Evolutionary conservation across 1,140 invertebrate genomes (phyloP), one percentile per base, ranked within the genome.

Genomic region (Neuroterus valhalla): DNA sequence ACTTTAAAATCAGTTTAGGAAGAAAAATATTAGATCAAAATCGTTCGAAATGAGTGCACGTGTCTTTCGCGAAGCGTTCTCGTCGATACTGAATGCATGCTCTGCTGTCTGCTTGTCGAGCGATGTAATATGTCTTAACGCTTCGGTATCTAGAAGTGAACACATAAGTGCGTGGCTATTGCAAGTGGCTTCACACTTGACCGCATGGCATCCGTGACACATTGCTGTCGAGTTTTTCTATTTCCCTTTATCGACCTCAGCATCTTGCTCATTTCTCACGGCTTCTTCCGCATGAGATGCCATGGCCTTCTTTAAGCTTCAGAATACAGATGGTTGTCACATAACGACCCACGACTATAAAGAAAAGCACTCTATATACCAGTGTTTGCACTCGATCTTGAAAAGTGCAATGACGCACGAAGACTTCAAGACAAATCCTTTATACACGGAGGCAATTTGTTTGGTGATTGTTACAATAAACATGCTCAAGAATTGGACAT

Each of bases 41-140:
- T 62, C 23, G 23, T 74, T 42, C 68, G 14, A 66, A 48, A 52
- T 71, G 46, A 48, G 62, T 42, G 55, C 74, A 67, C 78, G 77
- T 78, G 76, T 81, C 78, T 81, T 81, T 78, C 75, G 76, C 74
- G 55, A 50, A 81, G 66, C 62, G 78, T 77, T 78, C 78, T 80
- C 21, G 70, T 71, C 62, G 68, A 76, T 78, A 84, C 84, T 82
- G 83, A 78, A 43, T 81, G 62, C 71, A 45, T 72, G 74, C 71
- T 10, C 68, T 44, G 70, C 66, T 67, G 68, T 10, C 68, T 44
- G 70, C 66, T 67, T 77, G 79, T 79, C 77, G 71, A 52, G 72
- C 78, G 26, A 79, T 75, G 73, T 78, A 77, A 84, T 75, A 76
- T 73, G 44, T 75, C 70, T 66, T 68, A 73, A n/a, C 73, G 62